Percentiles rank a stretch among this genome's conserved stretches.
Conservation (phyloP, 1,140 invertebrate genomes). For the Scaptomyza montana region DNA sequence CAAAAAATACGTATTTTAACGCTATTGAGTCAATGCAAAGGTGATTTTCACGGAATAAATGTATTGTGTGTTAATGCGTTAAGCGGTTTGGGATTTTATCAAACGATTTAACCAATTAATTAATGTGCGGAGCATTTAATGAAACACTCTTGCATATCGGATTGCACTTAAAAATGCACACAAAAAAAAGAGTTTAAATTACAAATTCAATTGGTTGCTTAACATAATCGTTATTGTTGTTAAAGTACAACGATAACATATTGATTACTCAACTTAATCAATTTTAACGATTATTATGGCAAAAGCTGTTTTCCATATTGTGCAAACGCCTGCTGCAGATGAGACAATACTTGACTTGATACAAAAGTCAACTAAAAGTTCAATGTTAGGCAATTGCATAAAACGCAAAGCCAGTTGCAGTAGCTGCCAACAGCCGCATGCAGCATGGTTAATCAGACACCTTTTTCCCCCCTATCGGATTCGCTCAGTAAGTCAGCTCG, state of each 20-base stretch:
- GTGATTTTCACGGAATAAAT: constrained; percentile 21
- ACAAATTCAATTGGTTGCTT: background rate
- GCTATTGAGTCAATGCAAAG: constrained; percentile 16
- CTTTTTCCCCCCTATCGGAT: too few species aligned
- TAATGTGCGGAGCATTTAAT: constrained; percentile 16
- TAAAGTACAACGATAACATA: background rate
- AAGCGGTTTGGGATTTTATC: constrained; percentile 16
- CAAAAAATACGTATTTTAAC: background rate
- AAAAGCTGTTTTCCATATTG: too few species aligned
- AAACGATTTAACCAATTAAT: constrained; percentile 53
- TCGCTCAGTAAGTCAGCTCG: constrained; percentile 8
- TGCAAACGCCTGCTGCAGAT: background rate
- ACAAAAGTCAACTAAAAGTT: constrained; percentile 56
- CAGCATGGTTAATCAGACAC: constrained; percentile 11
- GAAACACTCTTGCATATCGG: background rate
- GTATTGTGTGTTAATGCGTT: constrained; percentile 13
- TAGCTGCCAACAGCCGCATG: constrained; percentile 10
- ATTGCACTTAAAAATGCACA: background rate
- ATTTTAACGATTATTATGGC: too few species aligned
- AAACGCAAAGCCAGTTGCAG: constrained; percentile 45
- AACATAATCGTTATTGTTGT: background rate
- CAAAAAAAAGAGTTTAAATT: too few species aligned
- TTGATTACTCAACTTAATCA: background rate
- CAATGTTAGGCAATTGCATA: constrained; percentile 73
- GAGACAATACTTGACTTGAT: background rate